These are phyloP conservation scores for Pogonognathellus flavescens DNA, from an alignment of 1,140 invertebrate species.

Conservation along the genomic window DNA sequence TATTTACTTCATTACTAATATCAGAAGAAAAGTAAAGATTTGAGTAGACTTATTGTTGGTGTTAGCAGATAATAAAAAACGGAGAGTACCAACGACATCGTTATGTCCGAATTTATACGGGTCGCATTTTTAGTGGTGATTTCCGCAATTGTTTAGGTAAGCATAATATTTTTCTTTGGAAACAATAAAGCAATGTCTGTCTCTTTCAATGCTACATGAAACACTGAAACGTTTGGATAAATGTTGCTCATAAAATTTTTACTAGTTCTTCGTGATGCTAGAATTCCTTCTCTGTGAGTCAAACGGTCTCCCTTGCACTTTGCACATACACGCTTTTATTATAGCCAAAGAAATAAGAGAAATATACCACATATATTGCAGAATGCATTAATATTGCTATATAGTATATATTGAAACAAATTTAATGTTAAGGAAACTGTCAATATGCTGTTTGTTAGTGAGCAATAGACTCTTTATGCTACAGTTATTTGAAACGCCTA, in stretches of 20 bases:
- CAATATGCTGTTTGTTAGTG: no score
- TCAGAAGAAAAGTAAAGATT: background rate
- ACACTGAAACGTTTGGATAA: slow-evolving; percentile 12
- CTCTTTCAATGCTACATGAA: background rate
- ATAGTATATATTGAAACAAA: no score
- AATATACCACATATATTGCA: no score
- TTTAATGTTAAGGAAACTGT: no score
- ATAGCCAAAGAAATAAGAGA: no score
- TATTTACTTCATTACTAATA: background rate
- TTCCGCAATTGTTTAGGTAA: slow-evolving; percentile 22
- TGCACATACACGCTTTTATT: no score
- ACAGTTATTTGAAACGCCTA: no score
- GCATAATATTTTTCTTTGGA: slow-evolving; percentile 26
- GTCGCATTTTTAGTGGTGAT: slow-evolving; percentile 15
- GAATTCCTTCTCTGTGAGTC: background rate
- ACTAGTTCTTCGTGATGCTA: background rate
- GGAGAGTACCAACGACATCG: background rate
- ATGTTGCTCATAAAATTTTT: slow-evolving; percentile 32
- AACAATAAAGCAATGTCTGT: slow-evolving; percentile 38
- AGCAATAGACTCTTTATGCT: no score
- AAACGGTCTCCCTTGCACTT: background rate
- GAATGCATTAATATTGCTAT: no score
- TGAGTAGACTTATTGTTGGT: background rate
- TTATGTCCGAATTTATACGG: background rate
- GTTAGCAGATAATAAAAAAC: background rate